Conservation (phyloP, 2,797 vertebrate genomes). For the Antennarius maculatus region DNA sequence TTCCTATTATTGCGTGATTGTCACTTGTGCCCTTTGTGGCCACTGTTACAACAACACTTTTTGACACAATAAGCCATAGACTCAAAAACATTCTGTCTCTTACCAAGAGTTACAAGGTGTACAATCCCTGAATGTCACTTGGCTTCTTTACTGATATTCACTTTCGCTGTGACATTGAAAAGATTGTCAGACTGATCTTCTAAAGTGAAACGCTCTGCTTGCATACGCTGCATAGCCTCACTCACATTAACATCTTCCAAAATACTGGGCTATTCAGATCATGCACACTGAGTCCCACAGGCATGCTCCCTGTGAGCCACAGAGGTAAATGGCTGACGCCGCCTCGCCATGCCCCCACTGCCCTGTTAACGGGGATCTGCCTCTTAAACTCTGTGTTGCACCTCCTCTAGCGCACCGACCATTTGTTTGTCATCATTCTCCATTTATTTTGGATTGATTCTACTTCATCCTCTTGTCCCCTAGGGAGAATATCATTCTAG, state of each 20-base stretch:
- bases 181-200: slow-evolving; percentile 12
- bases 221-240: slow-evolving; percentile 35
- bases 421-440: slow-evolving; percentile 64
- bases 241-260: slow-evolving; percentile 67
- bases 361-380: slow-evolving; percentile 31
- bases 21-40: not conserved
- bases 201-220: slow-evolving; percentile 21
- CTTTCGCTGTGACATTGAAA: slow-evolving; percentile 39
- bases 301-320: slow-evolving; percentile 53
- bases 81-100: not conserved
- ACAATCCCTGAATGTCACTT: slow-evolving; percentile 2
- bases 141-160: slow-evolving; percentile 5
- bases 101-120: not conserved
- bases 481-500: slow-evolving; percentile 55
- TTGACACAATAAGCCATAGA: slow-evolving; percentile 4
- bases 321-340: slow-evolving; percentile 35
- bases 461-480: slow-evolving; percentile 42
- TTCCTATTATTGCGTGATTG: not conserved
- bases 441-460: slow-evolving; percentile 62
- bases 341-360: slow-evolving; percentile 12
- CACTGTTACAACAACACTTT: not conserved
- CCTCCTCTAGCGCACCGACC: slow-evolving; percentile 24
- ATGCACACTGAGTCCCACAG: slow-evolving; percentile 51
- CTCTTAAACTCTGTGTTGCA: slow-evolving; percentile 37
- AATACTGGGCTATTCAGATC: slow-evolving; percentile 65